These are phyloP conservation scores for Phortica okadai DNA, from an alignment of 2,888 invertebrate species.

Conservation along the genomic window DNA sequence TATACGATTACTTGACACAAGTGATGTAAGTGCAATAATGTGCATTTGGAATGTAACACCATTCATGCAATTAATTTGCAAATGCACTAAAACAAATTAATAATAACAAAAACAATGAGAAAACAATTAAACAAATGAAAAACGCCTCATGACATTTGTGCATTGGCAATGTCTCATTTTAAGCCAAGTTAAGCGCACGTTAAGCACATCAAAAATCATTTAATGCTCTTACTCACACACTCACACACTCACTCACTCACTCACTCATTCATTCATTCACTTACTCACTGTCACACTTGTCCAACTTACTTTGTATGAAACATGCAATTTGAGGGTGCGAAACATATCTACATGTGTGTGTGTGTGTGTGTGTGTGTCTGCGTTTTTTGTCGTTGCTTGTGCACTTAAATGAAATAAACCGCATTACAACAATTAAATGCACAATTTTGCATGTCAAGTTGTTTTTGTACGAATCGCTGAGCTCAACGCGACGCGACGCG, in stretches of 20 bases:
- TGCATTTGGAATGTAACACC: too few relatives aligned
- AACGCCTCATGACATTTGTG: too few relatives aligned
- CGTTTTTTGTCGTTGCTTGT: background rate
- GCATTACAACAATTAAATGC: slow-evolving; percentile 23
- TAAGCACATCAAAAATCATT: background rate
- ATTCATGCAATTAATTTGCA: too few relatives aligned
- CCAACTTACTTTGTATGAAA: too few relatives aligned
- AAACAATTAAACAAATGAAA: too few relatives aligned
- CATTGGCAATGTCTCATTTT: too few relatives aligned
- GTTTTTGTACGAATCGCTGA: background rate
- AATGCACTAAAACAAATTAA: too few relatives aligned
- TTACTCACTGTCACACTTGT: background rate
- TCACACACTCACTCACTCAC: background rate
- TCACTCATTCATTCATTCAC: background rate
- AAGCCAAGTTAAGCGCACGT: background rate
- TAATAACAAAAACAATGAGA: too few relatives aligned
- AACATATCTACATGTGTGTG: background rate
- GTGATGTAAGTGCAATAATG: too few relatives aligned
- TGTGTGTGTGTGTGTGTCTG: background rate
- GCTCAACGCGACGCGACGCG: too few relatives aligned
- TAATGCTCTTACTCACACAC: slow-evolving; percentile 3
- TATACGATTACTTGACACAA: too few relatives aligned
- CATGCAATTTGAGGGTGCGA: too few relatives aligned
- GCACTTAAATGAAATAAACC: slow-evolving; percentile 13
- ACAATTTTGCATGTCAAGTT: slow-evolving; percentile 23